Evolutionary conservation across 2,113 vertebrate species (phyloP), one percentile per base, ranked within the genome.

Genomic region (Lepidothrix coronata): DNA sequence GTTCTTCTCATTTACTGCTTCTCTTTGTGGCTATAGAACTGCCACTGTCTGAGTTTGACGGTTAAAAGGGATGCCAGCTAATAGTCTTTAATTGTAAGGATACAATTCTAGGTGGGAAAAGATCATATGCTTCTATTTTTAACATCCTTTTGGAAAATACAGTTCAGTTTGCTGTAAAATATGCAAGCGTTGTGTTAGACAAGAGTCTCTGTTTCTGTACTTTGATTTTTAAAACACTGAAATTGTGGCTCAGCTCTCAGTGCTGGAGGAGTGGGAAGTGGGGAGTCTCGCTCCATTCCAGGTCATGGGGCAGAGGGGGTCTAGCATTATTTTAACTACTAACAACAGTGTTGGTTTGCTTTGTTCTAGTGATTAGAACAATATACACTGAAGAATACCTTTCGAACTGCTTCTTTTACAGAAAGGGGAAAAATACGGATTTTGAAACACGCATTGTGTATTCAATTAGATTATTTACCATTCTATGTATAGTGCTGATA

Each of bases 1-100:
- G 98, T 98, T 98, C 98, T 98, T 98, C 98, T 98, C 98, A 97
- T 98, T 98, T 97, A 98, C 97, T 98, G 97, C 97, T 94, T 97
- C 95, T 98, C 97, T 93, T 97, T 98, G 98, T 98, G 98, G 97
- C 97, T 96, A 78, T 89, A 91, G 93, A 97, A 85, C 97, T 97
- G 98, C 98, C 98, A 98, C 97, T 95, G 98, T 98, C 97, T 96
- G 95, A 96, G 95, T 97, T 96, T 97, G 97, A 98, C 95, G 96
- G 97, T 96, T 97, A 95, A 94, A 95, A 96, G 96, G 97, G 96
- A 96, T 97, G 97, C 97, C 97, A 96, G 76, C 75, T 96, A 97
- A 96, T 97, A 92, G 94, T 79, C 93, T 96, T 96, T 97, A 91
- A 95, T 96, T 96, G 95, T 95, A 74, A 90, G 86, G 93, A 63